A percentile compares a stretch with the other conserved stretches of the same genome.
phyloP scores from a whole-genome alignment of 2,113 vertebrate species.

The Vimba vimba region DNA sequence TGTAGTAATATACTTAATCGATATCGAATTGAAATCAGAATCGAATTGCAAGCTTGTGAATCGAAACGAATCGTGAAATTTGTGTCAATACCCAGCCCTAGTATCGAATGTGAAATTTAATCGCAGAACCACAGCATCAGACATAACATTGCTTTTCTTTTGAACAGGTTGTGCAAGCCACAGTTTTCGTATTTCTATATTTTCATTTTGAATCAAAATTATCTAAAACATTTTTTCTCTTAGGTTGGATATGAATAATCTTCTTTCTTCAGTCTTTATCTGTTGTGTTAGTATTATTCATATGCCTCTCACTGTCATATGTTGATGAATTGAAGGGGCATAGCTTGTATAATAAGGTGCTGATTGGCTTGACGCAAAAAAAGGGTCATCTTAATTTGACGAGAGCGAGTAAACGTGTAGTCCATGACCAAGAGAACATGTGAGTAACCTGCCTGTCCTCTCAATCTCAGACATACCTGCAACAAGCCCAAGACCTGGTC shows the following conservation, averaged over 20 bases:
- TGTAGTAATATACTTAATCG: too few relatives aligned
- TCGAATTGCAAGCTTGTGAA: too few relatives aligned
- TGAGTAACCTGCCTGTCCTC: constrained; percentile 89
- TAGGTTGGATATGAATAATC: constrained; percentile 35
- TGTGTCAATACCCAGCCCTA: too few relatives aligned
- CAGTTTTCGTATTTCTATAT: neutral
- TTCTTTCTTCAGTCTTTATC: neutral
- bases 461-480: constrained; percentile 95
- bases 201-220: neutral
- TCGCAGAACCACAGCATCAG: neutral
- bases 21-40: too few relatives aligned
- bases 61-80: too few relatives aligned
- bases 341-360: constrained; percentile 22
- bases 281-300: neutral
- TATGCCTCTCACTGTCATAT: neutral
- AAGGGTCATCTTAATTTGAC: constrained; percentile 38
- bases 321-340: constrained; percentile 8
- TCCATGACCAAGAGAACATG: constrained; percentile 72
- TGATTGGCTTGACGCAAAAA: constrained; percentile 42
- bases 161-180: constrained; percentile 2
- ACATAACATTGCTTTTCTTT: constrained; percentile 18
- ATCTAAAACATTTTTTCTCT: neutral
- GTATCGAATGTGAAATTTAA: neutral
- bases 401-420: constrained; percentile 60
- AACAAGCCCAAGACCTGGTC: constrained; percentile 99